Conservation (phyloP, 1,140 invertebrate species). For the Hyphantria cunea region DNA sequence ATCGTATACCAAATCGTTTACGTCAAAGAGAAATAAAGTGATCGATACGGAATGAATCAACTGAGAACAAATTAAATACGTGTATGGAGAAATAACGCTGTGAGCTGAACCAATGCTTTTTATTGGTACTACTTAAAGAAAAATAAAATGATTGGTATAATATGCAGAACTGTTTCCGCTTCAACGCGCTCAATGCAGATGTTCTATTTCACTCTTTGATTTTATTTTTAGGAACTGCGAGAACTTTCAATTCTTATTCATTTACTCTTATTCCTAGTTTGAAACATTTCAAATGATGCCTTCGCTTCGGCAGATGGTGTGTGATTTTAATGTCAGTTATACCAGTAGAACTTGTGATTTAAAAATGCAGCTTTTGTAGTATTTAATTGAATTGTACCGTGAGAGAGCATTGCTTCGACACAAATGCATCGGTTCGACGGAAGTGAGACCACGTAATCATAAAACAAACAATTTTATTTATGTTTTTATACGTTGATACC, state of each 20-base stretch:
- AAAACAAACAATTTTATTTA: too few relatives aligned
- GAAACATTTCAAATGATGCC: constrained; percentile 3
- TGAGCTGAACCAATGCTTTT: constrained; percentile 42
- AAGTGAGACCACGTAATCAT: too few relatives aligned
- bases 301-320: background rate
- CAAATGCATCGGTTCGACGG: too few relatives aligned
- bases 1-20: constrained; percentile 39
- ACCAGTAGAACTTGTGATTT: background rate
- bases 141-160: constrained; percentile 37
- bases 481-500: too few relatives aligned
- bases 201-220: constrained; percentile 36
- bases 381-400: background rate
- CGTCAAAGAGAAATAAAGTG: constrained; percentile 53
- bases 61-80: constrained; percentile 54
- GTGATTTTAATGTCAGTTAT: background rate
- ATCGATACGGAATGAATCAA: constrained; percentile 55
- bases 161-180: constrained; percentile 30
- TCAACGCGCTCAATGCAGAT: constrained; percentile 34
- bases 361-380: background rate
- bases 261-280: constrained; percentile 12
- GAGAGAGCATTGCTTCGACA: too few relatives aligned
- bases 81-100: constrained; percentile 44
- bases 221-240: constrained; percentile 20
- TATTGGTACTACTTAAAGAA: constrained; percentile 38
- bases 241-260: constrained; percentile 15